Conservation (phyloP, 2,797 vertebrate genomes). For the Lerista edwardsae region DNA sequence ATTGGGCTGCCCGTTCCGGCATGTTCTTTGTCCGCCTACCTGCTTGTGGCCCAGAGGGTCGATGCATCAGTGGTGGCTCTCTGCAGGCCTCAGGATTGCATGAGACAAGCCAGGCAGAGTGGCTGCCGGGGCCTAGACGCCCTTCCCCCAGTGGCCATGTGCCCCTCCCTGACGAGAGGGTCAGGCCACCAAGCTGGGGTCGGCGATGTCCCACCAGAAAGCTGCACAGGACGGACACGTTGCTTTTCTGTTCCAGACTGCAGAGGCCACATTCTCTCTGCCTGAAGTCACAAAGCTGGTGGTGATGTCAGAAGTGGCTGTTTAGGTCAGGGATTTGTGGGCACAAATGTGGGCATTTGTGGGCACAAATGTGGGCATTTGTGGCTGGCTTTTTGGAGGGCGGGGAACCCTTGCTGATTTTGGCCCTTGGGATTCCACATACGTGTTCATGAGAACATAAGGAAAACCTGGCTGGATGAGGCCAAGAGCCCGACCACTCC, state of each 20-base stretch:
- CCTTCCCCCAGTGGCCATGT: background rate
- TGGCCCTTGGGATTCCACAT: no score
- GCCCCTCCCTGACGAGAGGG: background rate
- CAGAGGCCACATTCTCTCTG: background rate
- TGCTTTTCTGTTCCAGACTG: background rate
- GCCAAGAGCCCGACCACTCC: no score
- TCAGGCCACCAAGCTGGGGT: background rate
- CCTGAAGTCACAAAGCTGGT: constrained; percentile 31
- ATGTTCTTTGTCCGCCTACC: background rate
- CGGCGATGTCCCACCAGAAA: background rate
- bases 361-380: no score
- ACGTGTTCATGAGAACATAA: no score
- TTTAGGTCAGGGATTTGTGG: background rate
- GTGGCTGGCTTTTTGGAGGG: no score
- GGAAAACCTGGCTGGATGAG: no score
- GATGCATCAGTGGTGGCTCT: no score
- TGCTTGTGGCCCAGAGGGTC: background rate
- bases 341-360: no score
- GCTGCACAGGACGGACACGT: background rate
- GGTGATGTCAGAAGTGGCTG: constrained; percentile 28
- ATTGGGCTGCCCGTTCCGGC: no score
- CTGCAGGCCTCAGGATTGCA: no score
- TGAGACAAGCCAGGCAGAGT: no score
- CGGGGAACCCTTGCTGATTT: no score
- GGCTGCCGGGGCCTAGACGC: background rate